Base-by-base conservation (phyloP, 2,113 vertebrate species). In the Girardinichthys multiradiatus region DNA sequence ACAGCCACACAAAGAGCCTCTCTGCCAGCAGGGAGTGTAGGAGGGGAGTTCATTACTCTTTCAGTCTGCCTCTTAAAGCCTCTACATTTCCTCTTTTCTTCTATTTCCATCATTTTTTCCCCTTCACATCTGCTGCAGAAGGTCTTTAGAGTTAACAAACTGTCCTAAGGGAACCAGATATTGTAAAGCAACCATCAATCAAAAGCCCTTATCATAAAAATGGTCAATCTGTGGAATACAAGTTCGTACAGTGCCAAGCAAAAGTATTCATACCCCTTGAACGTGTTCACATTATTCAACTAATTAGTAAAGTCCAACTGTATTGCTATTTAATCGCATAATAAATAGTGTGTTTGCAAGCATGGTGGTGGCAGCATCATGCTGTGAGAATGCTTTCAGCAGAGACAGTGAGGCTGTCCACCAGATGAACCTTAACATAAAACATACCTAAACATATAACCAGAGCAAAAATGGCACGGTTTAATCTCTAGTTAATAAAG, bases 1-100 rank as follows among this genome's bases (percentile, higher is more conserved):
- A 54, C 81, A 68, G 76, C 45, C 74, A 81, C 81, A 92, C 90
- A 93, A 91, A 91, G 86, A 86, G 80, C 71, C 85, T 85, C 87
- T 91, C 89, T 90, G 82, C 85, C 78, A 65, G 81, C 70, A 57
- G 33, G 61, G 80, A 76, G 84, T 66, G 90, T 89, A 85, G 90
- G 88, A 89, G 81, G 84, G 63, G 68, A 84, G 80, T 75, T 83
- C 86, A 73, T 26, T 58, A 74, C 76, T 79, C 85, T 65, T 64
- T 81, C 80, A 37, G 83, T 71, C 81, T 27, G 75, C 71, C 68
- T 81, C 76, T 79, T 70, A 65, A 71, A 86, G 63, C 65, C 42
- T 84, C 59, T 70, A 89, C 73, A 82, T 89, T 90, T 91, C 86
- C 86, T 84, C 74, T 66, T 58, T 82, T 87, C 70, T 79, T 83